phyloP scores from a whole-genome alignment of 2,888 invertebrate genomes.

The Geophilus truncorum region DNA sequence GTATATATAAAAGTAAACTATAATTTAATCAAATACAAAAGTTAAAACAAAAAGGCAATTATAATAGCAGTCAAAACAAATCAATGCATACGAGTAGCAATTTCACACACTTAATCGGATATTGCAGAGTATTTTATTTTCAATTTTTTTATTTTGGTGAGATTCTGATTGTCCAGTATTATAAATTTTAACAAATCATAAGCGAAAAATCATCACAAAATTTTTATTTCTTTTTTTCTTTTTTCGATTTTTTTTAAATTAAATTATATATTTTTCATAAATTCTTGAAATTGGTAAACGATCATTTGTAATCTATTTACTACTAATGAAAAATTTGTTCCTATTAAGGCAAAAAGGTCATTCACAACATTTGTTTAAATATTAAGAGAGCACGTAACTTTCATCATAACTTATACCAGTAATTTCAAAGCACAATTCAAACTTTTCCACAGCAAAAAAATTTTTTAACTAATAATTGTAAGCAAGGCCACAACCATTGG shows the following conservation, averaged over 20 bases:
- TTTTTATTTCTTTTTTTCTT: not conserved
- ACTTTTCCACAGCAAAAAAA: constrained; percentile 2
- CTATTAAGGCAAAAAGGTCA: constrained; percentile 20
- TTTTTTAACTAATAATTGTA: not conserved
- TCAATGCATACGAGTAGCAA: not conserved
- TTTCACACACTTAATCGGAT: not conserved
- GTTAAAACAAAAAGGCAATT: not conserved
- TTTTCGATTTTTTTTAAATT: not conserved
- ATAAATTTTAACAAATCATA: not conserved
- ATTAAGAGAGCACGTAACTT: constrained; percentile 1
- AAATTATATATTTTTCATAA: not conserved
- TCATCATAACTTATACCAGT: constrained; percentile 12
- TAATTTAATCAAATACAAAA: not conserved
- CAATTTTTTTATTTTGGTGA: not conserved
- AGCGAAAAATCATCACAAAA: not conserved
- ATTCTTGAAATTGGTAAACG: not conserved
- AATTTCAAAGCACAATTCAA: constrained; percentile 15
- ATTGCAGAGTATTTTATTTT: not conserved
- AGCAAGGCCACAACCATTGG: constrained; percentile 20
- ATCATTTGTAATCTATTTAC: not conserved
- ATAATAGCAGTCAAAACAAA: no score
- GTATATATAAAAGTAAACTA: not conserved
- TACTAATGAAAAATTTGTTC: constrained; percentile 16
- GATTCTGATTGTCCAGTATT: not conserved
- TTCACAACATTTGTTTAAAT: not conserved